Conservation (phyloP, 2,113 vertebrate genomes). For the Scatophagus argus region DNA sequence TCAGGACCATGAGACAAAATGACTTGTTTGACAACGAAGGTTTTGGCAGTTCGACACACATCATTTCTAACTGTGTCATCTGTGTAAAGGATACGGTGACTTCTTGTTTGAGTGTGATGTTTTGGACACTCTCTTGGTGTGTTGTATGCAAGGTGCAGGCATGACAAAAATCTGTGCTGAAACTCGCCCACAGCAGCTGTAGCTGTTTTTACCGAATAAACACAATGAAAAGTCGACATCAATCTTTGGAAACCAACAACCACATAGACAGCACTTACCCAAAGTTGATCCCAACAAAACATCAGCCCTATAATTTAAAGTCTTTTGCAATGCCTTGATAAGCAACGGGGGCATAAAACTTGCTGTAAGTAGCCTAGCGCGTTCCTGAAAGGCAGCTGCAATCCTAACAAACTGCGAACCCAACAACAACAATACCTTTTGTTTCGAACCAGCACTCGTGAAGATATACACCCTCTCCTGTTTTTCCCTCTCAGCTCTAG, state of each 20-base stretch:
- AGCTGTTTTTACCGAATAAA: slow-evolving; percentile 43
- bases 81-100: not conserved
- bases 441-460: slow-evolving; percentile 18
- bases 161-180: slow-evolving; percentile 32
- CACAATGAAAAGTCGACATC: slow-evolving; percentile 52
- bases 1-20: not conserved
- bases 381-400: slow-evolving; percentile 26
- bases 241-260: slow-evolving; percentile 53
- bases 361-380: not conserved
- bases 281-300: slow-evolving; percentile 44
- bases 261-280: slow-evolving; percentile 43
- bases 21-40: not conserved
- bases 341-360: slow-evolving; percentile 22
- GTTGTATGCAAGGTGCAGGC: slow-evolving; percentile 32
- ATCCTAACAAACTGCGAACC: slow-evolving; percentile 4
- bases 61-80: not conserved
- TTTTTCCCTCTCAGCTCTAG: slow-evolving; percentile 2
- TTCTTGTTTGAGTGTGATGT: not conserved
- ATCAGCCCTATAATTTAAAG: slow-evolving; percentile 49
- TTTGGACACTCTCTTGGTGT: slow-evolving; percentile 13
- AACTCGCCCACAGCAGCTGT: slow-evolving; percentile 43
- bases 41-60: not conserved
- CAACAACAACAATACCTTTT: slow-evolving; percentile 35
- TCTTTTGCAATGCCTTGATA: slow-evolving; percentile 34
- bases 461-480: slow-evolving; percentile 3